Evolutionary conservation across 2,113 vertebrate genomes (phyloP), one percentile per base, ranked within the genome.

Genomic region (Dendrocopos noguchii): DNA sequence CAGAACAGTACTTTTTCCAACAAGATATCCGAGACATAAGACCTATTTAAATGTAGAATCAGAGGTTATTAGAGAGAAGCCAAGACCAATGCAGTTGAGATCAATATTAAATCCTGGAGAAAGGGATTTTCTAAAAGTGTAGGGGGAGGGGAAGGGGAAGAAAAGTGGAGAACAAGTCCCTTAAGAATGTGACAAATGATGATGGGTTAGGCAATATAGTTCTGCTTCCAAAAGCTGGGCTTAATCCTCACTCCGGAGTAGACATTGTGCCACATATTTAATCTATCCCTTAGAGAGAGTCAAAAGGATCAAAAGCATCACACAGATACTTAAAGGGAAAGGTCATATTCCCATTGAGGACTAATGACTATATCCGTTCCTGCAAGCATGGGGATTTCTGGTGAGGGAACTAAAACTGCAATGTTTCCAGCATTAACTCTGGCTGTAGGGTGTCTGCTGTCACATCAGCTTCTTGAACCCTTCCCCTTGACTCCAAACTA

Each of bases 271-370:
- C 88, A 95, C 71, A 20, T 88, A 96, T 94, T 91, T 96, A 96
- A 95, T 90, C 90, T 91, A 70, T 95, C 70, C 94, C 93, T 96
- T 76, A 92, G 90, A 92, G 95, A 91, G 42, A 84, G 88, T 81
- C 81, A 70, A 87, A 96, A 86, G 93, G 93, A 96, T 96, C 96
- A 96, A 95, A 95, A 96, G 80, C 87, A 93, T 93, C 87, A 94
- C 80, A 95, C 68, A 81, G 89, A 91, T 87, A 94, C 57, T 95
- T 89, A 85, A 94, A 96, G 78, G 42, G 91, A 91, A 93, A 94
- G 87, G 89, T 94, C 87, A 92, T 93, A 95, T 94, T 97, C 91
- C 95, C 90, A 95, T 79, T 91, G 91, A 96, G 93, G 84, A 94
- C 93, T 95, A 94, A 95, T 94, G 84, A 94, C 90, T 94, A 55